Evolutionary conservation across 2,888 invertebrate species (phyloP).

Genomic region (Brenthis ino): DNA sequence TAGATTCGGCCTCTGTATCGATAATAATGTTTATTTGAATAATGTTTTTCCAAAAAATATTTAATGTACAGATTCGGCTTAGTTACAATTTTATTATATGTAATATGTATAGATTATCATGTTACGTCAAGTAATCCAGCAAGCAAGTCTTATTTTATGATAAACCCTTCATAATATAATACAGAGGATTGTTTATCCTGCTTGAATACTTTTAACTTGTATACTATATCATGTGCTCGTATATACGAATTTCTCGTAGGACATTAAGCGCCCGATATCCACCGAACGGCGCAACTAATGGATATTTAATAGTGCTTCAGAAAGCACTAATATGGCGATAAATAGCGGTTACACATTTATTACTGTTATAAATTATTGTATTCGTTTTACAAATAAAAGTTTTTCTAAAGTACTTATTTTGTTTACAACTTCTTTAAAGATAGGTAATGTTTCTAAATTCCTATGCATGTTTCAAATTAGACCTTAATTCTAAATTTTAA

Average conservation of each 20-base stretch:
- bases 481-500: too few relatives aligned
- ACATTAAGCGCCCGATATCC: conserved; percentile 39
- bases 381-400: conserved; percentile 1
- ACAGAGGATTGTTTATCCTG: background rate
- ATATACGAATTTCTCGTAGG: conserved; percentile 23
- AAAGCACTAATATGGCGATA: conserved; percentile 45
- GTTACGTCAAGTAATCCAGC: background rate
- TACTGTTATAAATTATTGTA: conserved; percentile 24
- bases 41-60: too few relatives aligned
- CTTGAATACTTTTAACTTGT: background rate
- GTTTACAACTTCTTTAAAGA: too few relatives aligned
- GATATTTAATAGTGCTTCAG: conserved; percentile 53
- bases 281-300: conserved; percentile 50
- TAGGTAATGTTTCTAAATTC: too few relatives aligned
- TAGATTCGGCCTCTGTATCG: too few relatives aligned
- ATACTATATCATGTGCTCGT: conserved; percentile 5
- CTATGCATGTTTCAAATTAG: too few relatives aligned
- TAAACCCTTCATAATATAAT: background rate
- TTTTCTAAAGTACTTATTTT: background rate
- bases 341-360: conserved; percentile 39
- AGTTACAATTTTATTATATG: too few relatives aligned
- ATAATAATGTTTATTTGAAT: too few relatives aligned
- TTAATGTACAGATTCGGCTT: too few relatives aligned
- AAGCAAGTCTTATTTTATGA: too few relatives aligned
- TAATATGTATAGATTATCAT: background rate